Evolutionary conservation across 2,888 invertebrate genomes (phyloP).

Genomic region (Hermaeophaga mercurialis): DNA sequence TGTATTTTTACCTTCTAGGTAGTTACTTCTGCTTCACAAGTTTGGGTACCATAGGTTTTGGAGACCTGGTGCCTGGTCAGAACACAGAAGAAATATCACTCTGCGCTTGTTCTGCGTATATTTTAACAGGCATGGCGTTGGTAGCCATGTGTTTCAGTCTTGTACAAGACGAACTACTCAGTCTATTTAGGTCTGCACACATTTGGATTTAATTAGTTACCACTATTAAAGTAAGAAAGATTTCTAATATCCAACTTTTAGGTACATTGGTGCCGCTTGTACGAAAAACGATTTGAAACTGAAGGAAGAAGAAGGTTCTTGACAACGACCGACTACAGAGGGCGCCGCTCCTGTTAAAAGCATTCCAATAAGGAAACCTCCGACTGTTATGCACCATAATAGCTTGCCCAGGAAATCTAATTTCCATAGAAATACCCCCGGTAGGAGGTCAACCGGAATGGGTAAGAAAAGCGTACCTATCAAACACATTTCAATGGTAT

Average conservation of each 20-base stretch:
- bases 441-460: conserved; percentile 64
- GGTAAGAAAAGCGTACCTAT: conserved; percentile 32
- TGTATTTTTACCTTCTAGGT: conserved; percentile 30
- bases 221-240: too few species aligned
- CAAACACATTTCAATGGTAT: too few species aligned
- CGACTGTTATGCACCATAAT: conserved; percentile 57
- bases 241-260: too few species aligned
- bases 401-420: conserved; percentile 62
- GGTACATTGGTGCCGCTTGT: conserved; percentile 53
- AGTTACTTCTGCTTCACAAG: conserved; percentile 80
- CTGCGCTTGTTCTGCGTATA: conserved; percentile 80
- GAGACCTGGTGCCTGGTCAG: conserved; percentile 75
- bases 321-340: conserved; percentile 61
- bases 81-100: conserved; percentile 69
- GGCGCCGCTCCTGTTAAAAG: conserved; percentile 59
- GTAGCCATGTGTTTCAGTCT: conserved; percentile 88
- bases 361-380: conserved; percentile 51
- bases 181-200: conserved; percentile 55
- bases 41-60: conserved; percentile 81
- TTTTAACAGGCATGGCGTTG: conserved; percentile 82
- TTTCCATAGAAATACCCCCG: conserved; percentile 71
- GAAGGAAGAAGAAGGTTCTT: conserved; percentile 61
- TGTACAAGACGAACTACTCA: conserved; percentile 76
- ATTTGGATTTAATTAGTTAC: too few species aligned
- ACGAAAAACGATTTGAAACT: conserved; percentile 46